Percentiles rank a stretch among this genome's conserved stretches.
Evolutionary conservation across 64 coral and sea anemone species (phyloP).

Genomic region (Stichodactyla mertensii): DNA sequence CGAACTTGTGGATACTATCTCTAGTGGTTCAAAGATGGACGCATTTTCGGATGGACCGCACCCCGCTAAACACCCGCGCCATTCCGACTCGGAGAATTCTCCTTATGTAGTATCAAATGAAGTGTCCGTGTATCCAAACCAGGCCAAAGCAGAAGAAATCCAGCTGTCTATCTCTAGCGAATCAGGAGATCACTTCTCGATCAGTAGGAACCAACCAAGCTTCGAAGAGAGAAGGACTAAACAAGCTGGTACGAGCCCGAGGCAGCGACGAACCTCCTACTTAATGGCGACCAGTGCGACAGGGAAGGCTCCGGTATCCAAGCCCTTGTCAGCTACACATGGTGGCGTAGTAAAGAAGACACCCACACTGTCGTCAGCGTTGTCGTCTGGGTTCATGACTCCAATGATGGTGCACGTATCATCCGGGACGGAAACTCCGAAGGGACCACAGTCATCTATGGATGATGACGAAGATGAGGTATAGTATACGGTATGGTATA

Average conservation of each 20-base stretch:
- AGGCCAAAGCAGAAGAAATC: neutral
- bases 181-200: conserved; percentile 6
- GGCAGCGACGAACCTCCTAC: conserved; percentile 62
- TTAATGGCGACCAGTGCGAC: conserved; percentile 64
- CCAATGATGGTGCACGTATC: conserved; percentile 69
- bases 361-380: conserved; percentile 37
- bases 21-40: neutral
- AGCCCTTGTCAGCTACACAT: conserved; percentile 19
- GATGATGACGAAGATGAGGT: conserved; percentile 36
- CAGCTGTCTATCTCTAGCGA: neutral
- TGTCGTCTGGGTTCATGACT: conserved; percentile 39
- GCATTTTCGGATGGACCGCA: neutral
- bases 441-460: neutral
- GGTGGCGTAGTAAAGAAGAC: conserved; percentile 3
- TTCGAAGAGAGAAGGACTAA: conserved; percentile 29
- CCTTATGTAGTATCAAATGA: conserved; percentile 21
- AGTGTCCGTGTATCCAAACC: conserved; percentile 39
- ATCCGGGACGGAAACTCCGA: conserved; percentile 29
- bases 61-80: conserved; percentile 2
- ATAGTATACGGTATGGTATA: neutral
- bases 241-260: conserved; percentile 34
- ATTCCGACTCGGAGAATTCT: neutral
- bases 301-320: neutral
- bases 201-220: neutral
- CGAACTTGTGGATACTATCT: neutral